These are phyloP conservation scores for Micromys minutus DNA, from an alignment of 2,113 vertebrate genomes.

Conservation along the genomic window DNA sequence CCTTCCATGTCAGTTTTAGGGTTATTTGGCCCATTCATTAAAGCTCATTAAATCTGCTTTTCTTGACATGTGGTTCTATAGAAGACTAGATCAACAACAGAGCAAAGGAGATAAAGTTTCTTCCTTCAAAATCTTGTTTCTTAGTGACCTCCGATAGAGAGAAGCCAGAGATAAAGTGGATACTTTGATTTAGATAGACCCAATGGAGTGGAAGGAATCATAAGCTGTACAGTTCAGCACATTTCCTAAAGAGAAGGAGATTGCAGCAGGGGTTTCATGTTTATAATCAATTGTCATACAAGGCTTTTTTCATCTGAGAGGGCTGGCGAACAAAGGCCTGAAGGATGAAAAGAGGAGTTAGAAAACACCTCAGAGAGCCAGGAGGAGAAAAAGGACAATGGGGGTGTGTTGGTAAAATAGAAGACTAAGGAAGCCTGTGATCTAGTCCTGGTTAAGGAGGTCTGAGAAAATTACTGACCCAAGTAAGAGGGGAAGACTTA, in stretches of 20 bases:
- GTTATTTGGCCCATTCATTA: not conserved
- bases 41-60: not conserved
- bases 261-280: not conserved
- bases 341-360: not conserved
- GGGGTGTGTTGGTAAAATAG: too few species aligned
- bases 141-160: not conserved
- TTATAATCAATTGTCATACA: not conserved
- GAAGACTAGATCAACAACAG: not conserved
- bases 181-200: too few species aligned
- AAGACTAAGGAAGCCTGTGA: not conserved
- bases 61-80: rapidly evolving
- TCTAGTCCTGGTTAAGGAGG: not conserved
- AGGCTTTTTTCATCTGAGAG: not conserved
- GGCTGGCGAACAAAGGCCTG: not conserved
- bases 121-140: not conserved
- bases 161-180: not conserved
- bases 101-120: not conserved
- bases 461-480: not conserved
- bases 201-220: not conserved
- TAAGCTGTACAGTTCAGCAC: not conserved
- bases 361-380: not conserved
- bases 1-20: not conserved
- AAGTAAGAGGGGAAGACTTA: not conserved
- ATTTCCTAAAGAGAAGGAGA: not conserved
- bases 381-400: not conserved